Conservation (phyloP, 2,113 vertebrate genomes). For the Gavialis gangeticus region DNA sequence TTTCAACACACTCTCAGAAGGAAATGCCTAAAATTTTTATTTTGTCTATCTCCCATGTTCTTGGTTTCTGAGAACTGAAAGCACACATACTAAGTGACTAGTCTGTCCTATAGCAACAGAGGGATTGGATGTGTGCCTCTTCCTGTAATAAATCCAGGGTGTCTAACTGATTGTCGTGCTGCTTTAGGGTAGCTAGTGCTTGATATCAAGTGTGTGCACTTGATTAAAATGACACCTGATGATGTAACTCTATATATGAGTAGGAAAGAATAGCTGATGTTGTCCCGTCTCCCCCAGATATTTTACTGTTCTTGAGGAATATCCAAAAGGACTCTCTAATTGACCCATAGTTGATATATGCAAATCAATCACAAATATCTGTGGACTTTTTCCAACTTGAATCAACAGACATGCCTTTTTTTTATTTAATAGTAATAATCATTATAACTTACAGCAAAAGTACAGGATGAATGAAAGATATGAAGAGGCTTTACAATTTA, state of each 20-base stretch:
- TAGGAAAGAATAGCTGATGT: background rate
- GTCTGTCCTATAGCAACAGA: background rate
- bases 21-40: background rate
- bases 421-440: constrained; percentile 30
- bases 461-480: background rate
- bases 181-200: background rate
- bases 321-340: background rate
- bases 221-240: background rate
- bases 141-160: background rate
- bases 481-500: constrained; percentile 31
- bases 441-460: background rate
- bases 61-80: background rate
- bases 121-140: background rate
- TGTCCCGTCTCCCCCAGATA: background rate
- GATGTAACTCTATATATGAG: background rate
- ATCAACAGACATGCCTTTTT: background rate
- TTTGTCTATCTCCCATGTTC: background rate
- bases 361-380: background rate
- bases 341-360: background rate
- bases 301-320: constrained; percentile 1
- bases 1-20: too few species aligned
- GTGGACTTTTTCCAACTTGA: constrained; percentile 9
- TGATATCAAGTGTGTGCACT: background rate
- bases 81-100: background rate
- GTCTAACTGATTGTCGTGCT: background rate